phyloP scores from a whole-genome alignment of 2,888 invertebrate genomes.

The Nycteola revayana region DNA sequence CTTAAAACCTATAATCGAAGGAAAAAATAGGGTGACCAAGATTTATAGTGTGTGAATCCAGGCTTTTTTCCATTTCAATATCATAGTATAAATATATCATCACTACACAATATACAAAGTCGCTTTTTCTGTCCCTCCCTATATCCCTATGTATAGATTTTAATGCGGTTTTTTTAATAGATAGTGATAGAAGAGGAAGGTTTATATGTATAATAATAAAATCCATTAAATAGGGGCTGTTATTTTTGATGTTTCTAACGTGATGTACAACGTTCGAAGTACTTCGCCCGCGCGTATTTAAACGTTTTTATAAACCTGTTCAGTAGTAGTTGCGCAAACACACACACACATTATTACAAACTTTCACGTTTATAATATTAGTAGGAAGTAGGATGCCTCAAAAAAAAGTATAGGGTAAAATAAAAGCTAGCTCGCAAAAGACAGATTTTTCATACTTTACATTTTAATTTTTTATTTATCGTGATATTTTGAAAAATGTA shows the following conservation, averaged over 20 bases:
- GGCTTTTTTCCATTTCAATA: conserved; percentile 13
- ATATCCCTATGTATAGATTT: conserved; percentile 12
- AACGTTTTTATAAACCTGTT: conserved; percentile 13
- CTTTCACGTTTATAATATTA: conserved; percentile 8
- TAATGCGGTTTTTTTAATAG: conserved; percentile 13
- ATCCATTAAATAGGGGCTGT: conserved; percentile 13
- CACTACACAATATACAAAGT: conserved; percentile 13
- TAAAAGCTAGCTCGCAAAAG: conserved; percentile 9
- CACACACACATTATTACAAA: conserved; percentile 9
- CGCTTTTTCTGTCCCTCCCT: conserved; percentile 13
- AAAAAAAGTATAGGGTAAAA: conserved; percentile 10
- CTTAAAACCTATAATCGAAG: conserved; percentile 13
- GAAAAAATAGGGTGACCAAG: conserved; percentile 12
- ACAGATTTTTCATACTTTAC: conserved; percentile 12
- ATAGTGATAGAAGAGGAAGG: conserved; percentile 13
- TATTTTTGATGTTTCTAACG: conserved; percentile 13
- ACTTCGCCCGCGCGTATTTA: conserved; percentile 13
- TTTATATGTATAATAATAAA: conserved; percentile 12
- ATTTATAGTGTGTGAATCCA: conserved; percentile 13
- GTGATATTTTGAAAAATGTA: conserved; percentile 11
- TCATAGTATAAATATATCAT: conserved; percentile 13
- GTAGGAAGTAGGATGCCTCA: conserved; percentile 8
- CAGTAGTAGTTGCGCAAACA: conserved; percentile 13
- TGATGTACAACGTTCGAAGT: conserved; percentile 13
- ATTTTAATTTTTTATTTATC: conserved; percentile 12